Base-by-base conservation (phyloP, 2,888 invertebrate species). In the Agrenia bidenticulata region DNA sequence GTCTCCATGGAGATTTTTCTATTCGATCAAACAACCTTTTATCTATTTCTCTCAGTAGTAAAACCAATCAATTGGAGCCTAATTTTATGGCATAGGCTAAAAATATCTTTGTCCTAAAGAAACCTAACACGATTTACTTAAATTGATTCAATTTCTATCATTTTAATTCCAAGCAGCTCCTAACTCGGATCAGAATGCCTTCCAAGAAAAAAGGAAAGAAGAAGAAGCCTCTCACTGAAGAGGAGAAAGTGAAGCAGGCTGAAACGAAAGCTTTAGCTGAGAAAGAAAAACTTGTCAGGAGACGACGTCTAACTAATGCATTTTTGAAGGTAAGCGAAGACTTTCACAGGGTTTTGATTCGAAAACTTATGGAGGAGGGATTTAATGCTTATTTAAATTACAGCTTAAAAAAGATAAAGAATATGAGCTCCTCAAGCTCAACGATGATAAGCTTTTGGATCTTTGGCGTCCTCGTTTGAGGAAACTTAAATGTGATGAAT, bases 371-470 rank as follows among this genome's bases (percentile, higher is more conserved):
- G n/a, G n/a, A n/a, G n/a, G n/a, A n/a, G n/a, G n/a, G n/a, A n/a
- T n/a, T n/a, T n/a, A n/a, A n/a, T n/a, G 11, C 32, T 32, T 4
- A 32, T 32, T 32, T 15, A 5, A 45, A 45, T 45, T 45, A 4
- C 42, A 76, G 76, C 65, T 76, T 32, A 76, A 76, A 67, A 73
- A 74, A 71, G 73, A 76, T 1, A 74, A 73, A 45, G 76, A 76
- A 54, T 70, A 71, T 64, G 69, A 73, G 32, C 63, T 76, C 15
- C 55, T 76, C 19, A 73, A 70, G 41, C 50, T 76, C 17, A 74
- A 76, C 60, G 70, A 69, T 13, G 72, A 72, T 61, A 76, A 76
- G 59, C 51, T 76, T 1, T 63, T 76, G 39, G 76, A 76, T 50
- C 60, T 73, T 13, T 76, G 76, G 76, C 63, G 76, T 26, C 76